Evolutionary conservation across 2,888 invertebrate species (phyloP).

Genomic region (Entomobrya proxima): DNA sequence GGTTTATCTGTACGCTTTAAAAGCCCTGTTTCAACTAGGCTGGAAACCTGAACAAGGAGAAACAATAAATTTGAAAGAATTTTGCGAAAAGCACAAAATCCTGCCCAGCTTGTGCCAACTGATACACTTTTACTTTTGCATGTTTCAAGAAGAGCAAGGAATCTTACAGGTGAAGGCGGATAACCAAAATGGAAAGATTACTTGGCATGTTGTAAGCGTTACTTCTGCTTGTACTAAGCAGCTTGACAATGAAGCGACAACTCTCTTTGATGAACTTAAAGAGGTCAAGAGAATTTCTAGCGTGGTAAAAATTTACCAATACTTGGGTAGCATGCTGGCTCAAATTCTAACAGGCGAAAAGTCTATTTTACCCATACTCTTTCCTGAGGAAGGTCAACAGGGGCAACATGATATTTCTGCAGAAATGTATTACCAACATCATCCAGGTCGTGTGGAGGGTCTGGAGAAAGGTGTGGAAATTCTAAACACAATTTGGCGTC

Average conservation of each 20-base stretch:
- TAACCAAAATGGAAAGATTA: neutral
- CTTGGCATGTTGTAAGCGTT: neutral
- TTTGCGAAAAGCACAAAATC: neutral
- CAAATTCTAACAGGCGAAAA: neutral
- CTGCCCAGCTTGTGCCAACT: neutral
- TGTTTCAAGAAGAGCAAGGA: neutral
- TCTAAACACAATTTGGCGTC: neutral
- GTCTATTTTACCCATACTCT: neutral
- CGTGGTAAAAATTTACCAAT: neutral
- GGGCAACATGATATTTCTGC: neutral
- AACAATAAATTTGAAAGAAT: neutral
- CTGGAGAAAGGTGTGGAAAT: neutral
- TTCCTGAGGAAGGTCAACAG: neutral
- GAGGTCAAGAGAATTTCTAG: neutral
- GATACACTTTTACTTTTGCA: neutral
- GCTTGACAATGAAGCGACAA: neutral
- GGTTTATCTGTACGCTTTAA: slow-evolving; percentile 5
- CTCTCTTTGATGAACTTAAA: neutral
- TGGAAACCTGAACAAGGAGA: neutral
- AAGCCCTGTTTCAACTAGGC: neutral
- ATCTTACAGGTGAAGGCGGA: neutral
- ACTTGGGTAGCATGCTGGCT: neutral
- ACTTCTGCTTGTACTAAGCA: neutral
- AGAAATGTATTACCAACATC: neutral
- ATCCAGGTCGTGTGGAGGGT: neutral